Percentiles rank a stretch among this genome's conserved stretches.
Evolutionary conservation across 2,888 invertebrate genomes (phyloP).

Genomic region (Halictus quadricinctus): DNA sequence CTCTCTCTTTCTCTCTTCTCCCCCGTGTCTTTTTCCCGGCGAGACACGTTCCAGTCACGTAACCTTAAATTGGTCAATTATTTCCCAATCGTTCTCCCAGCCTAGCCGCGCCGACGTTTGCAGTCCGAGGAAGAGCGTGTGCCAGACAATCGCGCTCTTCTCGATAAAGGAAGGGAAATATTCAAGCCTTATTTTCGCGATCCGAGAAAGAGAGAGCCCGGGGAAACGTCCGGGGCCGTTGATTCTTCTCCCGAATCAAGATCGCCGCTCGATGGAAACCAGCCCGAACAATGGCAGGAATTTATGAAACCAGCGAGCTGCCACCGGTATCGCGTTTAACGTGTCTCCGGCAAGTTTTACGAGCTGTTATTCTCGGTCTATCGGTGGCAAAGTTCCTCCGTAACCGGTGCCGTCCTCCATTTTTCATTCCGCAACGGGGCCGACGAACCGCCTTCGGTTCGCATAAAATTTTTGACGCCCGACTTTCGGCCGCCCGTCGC

Average conservation of each 20-base stretch:
- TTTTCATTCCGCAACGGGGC: slow-evolving; percentile 1
- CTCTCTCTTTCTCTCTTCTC: slow-evolving; percentile 27
- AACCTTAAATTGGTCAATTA: slow-evolving; percentile 77
- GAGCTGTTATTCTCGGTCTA: slow-evolving; percentile 11
- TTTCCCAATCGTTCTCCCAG: slow-evolving; percentile 71
- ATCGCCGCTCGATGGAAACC: slow-evolving; percentile 11
- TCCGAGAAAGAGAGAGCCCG: not conserved
- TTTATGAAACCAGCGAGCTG: slow-evolving; percentile 34
- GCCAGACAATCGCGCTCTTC: slow-evolving; percentile 49
- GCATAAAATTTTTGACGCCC: not conserved
- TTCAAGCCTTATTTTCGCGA: slow-evolving; percentile 23
- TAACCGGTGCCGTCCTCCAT: not conserved
- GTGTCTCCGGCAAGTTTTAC: slow-evolving; percentile 22
- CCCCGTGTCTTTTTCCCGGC: slow-evolving; percentile 29
- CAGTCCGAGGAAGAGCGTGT: slow-evolving; percentile 41
- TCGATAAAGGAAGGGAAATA: slow-evolving; percentile 24
- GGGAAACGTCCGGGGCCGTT: not conserved
- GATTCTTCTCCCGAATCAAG: slow-evolving; percentile 7
- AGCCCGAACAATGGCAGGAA: slow-evolving; percentile 28
- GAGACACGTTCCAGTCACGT: slow-evolving; percentile 75
- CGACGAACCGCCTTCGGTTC: not conserved
- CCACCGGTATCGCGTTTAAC: slow-evolving; percentile 20
- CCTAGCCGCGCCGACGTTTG: slow-evolving; percentile 65
- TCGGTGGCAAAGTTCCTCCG: slow-evolving; percentile 7
- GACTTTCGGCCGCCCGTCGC: not conserved